Evolutionary conservation across 2,888 invertebrate species (phyloP).

Genomic region (Troides oblongomaculatus): DNA sequence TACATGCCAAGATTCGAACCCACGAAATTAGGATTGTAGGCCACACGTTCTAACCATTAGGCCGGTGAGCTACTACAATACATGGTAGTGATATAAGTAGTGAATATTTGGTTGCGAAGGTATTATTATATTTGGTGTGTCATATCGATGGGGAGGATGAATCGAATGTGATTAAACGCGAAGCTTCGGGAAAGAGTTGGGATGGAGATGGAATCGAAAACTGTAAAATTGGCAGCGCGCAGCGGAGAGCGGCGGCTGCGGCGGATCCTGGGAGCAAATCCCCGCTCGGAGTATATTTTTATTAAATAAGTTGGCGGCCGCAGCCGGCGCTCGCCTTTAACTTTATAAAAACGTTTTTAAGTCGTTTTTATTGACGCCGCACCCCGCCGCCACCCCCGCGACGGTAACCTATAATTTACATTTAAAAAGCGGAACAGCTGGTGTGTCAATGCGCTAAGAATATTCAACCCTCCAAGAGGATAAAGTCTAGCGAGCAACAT

Average conservation of each 20-base stretch:
- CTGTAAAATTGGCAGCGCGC: conserved; percentile 39
- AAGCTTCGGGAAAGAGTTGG: background rate
- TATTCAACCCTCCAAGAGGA: background rate
- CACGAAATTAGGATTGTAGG: no score
- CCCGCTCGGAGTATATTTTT: conserved; percentile 57
- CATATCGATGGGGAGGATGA: no score
- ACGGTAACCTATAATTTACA: conserved; percentile 18
- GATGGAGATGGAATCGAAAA: conserved; percentile 35
- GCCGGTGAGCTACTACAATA: no score
- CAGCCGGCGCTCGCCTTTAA: conserved; percentile 47
- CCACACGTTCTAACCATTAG: no score
- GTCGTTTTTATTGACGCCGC: conserved; percentile 30
- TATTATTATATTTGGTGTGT: no score
- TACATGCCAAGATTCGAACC: no score
- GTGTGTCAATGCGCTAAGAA: conserved; percentile 18
- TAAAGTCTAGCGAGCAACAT: no score
- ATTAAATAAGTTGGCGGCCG: conserved; percentile 59
- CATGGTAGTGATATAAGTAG: no score
- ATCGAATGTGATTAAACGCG: no score
- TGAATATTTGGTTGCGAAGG: no score
- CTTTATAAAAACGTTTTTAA: conserved; percentile 50
- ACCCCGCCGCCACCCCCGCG: background rate
- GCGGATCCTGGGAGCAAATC: conserved; percentile 30
- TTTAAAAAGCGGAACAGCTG: conserved; percentile 23
- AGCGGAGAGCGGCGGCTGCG: background rate